Percentiles rank a stretch among this genome's conserved stretches.
phyloP scores from a whole-genome alignment of 2,113 vertebrate species.

The Petroica traversi region DNA sequence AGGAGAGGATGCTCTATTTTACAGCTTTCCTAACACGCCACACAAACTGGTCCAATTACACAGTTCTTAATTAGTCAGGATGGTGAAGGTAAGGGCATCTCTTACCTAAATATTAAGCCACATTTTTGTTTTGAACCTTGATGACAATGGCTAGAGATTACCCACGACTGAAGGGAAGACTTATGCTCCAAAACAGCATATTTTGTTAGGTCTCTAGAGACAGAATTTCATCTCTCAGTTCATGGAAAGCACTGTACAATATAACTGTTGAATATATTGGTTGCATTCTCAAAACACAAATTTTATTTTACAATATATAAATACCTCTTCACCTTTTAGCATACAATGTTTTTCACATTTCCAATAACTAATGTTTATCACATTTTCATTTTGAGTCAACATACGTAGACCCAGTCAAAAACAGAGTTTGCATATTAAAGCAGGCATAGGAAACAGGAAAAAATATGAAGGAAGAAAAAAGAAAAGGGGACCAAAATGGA shows the following conservation, averaged over 20 bases:
- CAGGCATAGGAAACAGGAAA: background rate
- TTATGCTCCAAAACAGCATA: background rate
- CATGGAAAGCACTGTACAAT: background rate
- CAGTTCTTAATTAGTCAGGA: background rate
- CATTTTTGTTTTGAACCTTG: background rate
- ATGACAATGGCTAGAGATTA: background rate
- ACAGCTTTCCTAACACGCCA: background rate
- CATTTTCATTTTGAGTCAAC: background rate
- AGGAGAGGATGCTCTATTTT: background rate
- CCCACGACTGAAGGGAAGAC: background rate
- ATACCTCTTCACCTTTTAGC: background rate
- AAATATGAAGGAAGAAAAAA: background rate
- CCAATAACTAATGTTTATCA: background rate
- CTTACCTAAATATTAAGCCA: background rate
- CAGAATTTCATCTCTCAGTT: background rate
- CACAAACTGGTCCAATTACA: background rate
- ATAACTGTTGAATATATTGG: background rate
- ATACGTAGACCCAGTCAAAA: background rate
- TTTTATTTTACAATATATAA: background rate
- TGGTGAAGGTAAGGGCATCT: background rate
- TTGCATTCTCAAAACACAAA: background rate
- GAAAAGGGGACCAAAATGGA: background rate
- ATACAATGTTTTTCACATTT: background rate
- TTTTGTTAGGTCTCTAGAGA: background rate
- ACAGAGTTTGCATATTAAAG: background rate